Evolutionary conservation across 2,113 vertebrate species (phyloP).

Genomic region (Casuarius casuarius): DNA sequence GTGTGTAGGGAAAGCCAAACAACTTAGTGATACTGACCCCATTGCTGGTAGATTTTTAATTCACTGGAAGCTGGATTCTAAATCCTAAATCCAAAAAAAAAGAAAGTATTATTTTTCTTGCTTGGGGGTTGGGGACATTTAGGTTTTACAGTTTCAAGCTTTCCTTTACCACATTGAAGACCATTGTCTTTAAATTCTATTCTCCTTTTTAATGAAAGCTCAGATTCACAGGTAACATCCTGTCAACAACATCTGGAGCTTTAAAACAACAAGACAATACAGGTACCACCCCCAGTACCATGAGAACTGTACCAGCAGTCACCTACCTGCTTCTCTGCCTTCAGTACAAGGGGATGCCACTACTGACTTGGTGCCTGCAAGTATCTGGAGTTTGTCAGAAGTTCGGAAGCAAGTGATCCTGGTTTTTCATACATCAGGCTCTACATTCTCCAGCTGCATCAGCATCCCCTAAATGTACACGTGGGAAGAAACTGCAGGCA

Average conservation of each 20-base stretch:
- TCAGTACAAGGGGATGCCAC: not conserved
- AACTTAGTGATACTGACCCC: not conserved
- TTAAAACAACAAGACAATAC: not conserved
- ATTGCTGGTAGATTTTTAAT: not conserved
- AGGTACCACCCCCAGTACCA: not conserved
- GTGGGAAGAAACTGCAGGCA: not conserved
- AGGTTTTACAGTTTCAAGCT: not conserved
- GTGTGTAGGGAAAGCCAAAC: not conserved
- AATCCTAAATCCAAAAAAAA: not conserved
- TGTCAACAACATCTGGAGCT: not conserved
- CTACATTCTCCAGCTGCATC: not conserved
- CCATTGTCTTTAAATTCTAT: not conserved
- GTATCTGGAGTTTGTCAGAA: not conserved
- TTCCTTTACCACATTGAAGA: not conserved
- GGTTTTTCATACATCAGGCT: not conserved
- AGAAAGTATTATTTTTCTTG: not conserved
- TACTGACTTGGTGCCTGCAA: not conserved
- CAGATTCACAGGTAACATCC: not conserved
- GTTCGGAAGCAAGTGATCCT: not conserved
- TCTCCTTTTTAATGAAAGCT: not conserved
- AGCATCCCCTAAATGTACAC: not conserved
- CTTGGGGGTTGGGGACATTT: not conserved
- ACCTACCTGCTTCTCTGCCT: not conserved
- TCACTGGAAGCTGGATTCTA: not conserved
- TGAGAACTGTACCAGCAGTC: not conserved